These are phyloP conservation scores for Brachyhypopomus occidentalis DNA, from an alignment of 2,113 vertebrate species.

Conservation along the genomic window DNA sequence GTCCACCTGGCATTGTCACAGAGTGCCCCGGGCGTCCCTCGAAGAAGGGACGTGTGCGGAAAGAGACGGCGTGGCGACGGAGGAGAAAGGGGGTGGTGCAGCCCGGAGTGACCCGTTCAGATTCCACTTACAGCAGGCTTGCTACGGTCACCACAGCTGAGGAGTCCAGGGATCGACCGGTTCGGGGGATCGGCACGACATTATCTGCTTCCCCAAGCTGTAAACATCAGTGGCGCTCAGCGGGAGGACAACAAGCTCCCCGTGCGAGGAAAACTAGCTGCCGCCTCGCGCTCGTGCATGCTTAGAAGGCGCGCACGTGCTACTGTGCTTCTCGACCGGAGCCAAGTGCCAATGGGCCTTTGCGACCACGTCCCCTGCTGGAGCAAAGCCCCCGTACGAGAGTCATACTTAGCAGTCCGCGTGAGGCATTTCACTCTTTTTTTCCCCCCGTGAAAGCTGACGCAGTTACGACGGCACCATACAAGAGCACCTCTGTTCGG, in stretches of 20 bases:
- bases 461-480: conserved; percentile 60
- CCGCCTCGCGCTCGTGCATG: background rate
- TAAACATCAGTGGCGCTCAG: no score
- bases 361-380: conserved; percentile 21
- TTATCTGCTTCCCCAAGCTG: background rate
- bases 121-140: no score
- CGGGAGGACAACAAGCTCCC: no score
- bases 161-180: no score
- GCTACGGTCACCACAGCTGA: no score
- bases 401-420: conserved; percentile 58
- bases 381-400: conserved; percentile 56
- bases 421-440: conserved; percentile 54
- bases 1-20: no score
- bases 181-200: no score
- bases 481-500: conserved; percentile 73
- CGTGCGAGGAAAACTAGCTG: no score
- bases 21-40: no score
- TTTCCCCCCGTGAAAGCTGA: conserved; percentile 63
- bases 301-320: conserved; percentile 22
- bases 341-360: conserved; percentile 18
- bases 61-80: background rate
- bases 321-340: conserved; percentile 3
- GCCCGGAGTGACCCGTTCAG: no score
- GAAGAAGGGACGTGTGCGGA: background rate
- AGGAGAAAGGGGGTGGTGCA: background rate